phyloP scores from a whole-genome alignment of 2,888 invertebrate species.

The Laothoe populi region DNA sequence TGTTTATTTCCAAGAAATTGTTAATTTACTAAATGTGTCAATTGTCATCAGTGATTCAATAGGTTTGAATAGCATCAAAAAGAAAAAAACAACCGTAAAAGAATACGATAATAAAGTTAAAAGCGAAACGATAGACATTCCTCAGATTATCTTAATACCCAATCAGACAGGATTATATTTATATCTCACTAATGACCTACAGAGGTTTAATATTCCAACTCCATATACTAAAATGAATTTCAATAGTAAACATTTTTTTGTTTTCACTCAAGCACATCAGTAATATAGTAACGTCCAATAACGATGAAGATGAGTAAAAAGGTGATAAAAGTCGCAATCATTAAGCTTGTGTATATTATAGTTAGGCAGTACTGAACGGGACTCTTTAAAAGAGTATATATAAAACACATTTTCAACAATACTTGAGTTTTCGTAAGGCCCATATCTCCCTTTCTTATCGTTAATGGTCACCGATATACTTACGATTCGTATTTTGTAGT shows the following conservation, averaged over 20 bases:
- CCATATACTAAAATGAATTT: neutral
- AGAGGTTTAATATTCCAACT: slow-evolving; percentile 28
- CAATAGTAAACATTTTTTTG: neutral
- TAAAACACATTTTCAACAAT: too few species aligned
- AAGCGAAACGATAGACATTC: slow-evolving; percentile 29
- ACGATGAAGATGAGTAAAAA: too few species aligned
- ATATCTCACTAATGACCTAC: slow-evolving; percentile 28
- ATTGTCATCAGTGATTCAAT: neutral
- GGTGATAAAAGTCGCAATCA: too few species aligned
- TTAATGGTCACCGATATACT: too few species aligned
- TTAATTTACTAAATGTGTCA: neutral
- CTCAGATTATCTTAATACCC: slow-evolving; percentile 57
- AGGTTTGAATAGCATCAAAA: neutral
- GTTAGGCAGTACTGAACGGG: too few species aligned
- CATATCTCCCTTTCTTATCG: too few species aligned
- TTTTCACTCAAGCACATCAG: too few species aligned
- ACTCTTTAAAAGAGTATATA: too few species aligned
- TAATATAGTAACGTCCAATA: too few species aligned
- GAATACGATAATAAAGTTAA: slow-evolving; percentile 31
- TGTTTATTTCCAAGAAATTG: neutral
- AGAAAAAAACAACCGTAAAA: neutral
- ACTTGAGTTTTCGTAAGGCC: too few species aligned
- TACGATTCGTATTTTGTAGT: too few species aligned
- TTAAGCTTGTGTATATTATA: too few species aligned
- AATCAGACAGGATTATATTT: slow-evolving; percentile 52